Conservation (phyloP, 2,888 invertebrate species). For the Loripinus fragilis region DNA sequence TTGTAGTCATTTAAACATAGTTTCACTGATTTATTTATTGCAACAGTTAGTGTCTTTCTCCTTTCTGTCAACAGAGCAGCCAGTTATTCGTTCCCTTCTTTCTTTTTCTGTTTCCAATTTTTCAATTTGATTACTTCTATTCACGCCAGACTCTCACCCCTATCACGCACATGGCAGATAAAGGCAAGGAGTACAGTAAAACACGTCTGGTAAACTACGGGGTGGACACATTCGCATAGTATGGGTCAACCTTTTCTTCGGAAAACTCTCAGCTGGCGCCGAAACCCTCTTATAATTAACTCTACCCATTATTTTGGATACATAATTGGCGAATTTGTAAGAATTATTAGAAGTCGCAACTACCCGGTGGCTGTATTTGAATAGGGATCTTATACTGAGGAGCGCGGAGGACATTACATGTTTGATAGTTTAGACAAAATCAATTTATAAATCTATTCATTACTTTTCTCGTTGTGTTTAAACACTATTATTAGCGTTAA, state of each 20-base stretch:
- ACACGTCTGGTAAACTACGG: conserved; percentile 24
- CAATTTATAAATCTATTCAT: conserved; percentile 61
- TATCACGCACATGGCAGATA: conserved; percentile 12
- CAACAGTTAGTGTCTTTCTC: too few relatives aligned
- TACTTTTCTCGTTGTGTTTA: conserved; percentile 32
- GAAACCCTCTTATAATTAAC: conserved; percentile 32
- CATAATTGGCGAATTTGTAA: conserved; percentile 38
- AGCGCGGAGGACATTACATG: conserved; percentile 35
- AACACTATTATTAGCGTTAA: conserved; percentile 53
- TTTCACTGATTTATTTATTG: not conserved
- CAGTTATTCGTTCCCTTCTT: not conserved
- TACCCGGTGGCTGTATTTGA: conserved; percentile 19
- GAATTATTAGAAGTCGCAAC: conserved; percentile 32
- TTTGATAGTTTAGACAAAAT: conserved; percentile 57
- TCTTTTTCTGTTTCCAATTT: conserved; percentile 8
- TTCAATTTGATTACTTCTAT: conserved; percentile 10
- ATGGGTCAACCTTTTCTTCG: not conserved
- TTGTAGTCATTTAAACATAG: not conserved
- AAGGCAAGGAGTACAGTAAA: conserved; percentile 22
- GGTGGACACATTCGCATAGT: conserved; percentile 26
- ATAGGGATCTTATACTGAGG: conserved; percentile 43
- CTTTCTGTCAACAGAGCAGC: not conserved
- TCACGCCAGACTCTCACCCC: not conserved
- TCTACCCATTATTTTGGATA: conserved; percentile 29
- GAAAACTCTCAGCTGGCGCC: conserved; percentile 37